Evolutionary conservation across 1,140 invertebrate species (phyloP).

Genomic region (Apocrypta bakeri): DNA sequence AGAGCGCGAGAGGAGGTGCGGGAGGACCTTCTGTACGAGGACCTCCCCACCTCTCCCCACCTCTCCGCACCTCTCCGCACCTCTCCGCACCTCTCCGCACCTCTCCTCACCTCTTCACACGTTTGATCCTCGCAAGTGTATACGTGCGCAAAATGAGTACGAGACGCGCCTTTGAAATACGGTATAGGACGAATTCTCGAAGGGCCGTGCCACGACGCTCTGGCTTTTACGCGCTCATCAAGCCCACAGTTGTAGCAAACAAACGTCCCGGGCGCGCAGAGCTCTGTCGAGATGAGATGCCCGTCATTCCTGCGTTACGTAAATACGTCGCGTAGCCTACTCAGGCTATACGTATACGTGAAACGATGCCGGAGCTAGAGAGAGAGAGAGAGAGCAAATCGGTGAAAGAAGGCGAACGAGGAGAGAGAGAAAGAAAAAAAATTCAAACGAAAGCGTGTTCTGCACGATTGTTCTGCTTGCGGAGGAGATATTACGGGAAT

Average conservation of each 20-base stretch:
- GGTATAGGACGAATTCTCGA: neutral
- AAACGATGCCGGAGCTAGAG: too few species aligned
- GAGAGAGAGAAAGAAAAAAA: neutral
- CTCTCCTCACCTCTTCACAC: too few species aligned
- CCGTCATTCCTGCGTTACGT: neutral
- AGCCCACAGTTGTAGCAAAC: neutral
- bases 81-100: too few species aligned
- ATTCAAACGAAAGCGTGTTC: neutral
- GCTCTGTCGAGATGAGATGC: neutral
- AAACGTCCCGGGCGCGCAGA: neutral
- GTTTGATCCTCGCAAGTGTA: neutral
- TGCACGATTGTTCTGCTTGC: too few species aligned
- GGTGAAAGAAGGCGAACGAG: too few species aligned
- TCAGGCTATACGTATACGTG: neutral
- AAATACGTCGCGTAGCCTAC: neutral
- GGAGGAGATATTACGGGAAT: neutral
- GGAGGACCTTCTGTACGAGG: too few species aligned
- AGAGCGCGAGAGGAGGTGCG: too few species aligned
- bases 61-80: too few species aligned
- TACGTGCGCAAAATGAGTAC: neutral
- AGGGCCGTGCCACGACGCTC: neutral
- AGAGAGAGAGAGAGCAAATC: neutral
- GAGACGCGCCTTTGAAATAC: neutral
- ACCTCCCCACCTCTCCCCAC: too few species aligned
- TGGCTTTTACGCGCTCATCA: neutral